phyloP scores from a whole-genome alignment of 2,797 vertebrate genomes.

The Apodemus agrarius region DNA sequence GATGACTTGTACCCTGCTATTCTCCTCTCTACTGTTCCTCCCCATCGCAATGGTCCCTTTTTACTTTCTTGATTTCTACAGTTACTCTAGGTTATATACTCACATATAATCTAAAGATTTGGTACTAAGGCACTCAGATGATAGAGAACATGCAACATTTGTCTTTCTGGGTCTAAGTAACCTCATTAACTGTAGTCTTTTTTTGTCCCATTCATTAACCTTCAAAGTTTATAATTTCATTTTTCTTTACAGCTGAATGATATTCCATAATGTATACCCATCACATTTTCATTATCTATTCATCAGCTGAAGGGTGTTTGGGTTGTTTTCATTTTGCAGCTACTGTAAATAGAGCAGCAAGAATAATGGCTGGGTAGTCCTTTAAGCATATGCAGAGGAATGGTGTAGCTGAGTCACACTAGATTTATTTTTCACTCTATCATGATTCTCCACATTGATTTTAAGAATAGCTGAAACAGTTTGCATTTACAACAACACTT shows the following conservation, averaged over 20 bases:
- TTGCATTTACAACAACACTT: background rate
- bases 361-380: background rate
- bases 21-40: background rate
- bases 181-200: background rate
- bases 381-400: background rate
- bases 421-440: background rate
- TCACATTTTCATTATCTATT: background rate
- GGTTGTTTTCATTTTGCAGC: background rate
- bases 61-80: background rate
- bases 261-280: background rate
- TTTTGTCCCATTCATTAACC: background rate
- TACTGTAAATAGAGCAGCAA: background rate
- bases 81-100: background rate
- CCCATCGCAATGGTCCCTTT: background rate
- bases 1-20: background rate
- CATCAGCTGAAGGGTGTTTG: background rate
- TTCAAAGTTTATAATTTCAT: background rate
- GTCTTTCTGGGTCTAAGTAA: background rate
- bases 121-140: background rate
- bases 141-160: background rate
- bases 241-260: background rate
- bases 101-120: background rate
- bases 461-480: background rate
- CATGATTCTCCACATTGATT: background rate
- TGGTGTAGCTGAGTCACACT: background rate